These are phyloP conservation scores for Aquatica leii DNA, from an alignment of 2,888 invertebrate genomes.

Conservation along the genomic window DNA sequence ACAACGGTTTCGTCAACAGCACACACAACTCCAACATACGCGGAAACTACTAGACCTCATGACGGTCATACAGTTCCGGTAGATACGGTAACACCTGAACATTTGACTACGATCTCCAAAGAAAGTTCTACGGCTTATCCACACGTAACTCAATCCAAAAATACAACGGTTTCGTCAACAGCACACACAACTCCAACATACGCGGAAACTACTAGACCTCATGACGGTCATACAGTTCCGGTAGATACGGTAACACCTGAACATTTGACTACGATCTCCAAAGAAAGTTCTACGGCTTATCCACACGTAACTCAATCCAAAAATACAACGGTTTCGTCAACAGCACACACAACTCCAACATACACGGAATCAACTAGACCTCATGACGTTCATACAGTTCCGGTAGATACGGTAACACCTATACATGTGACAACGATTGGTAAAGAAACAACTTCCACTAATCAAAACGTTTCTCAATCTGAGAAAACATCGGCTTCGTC, in stretches of 20 bases:
- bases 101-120: background rate
- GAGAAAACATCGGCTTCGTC: background rate
- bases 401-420: constrained; percentile 1
- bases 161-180: no score
- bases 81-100: background rate
- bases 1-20: no score
- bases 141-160: no score
- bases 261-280: no score
- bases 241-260: background rate
- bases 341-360: background rate
- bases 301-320: no score
- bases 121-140: no score
- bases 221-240: background rate
- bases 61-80: constrained; percentile 10
- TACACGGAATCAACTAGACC: background rate
- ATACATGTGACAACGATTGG: background rate
- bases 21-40: background rate
- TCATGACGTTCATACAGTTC: background rate
- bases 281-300: background rate
- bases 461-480: no score
- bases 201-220: background rate
- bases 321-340: no score
- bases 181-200: background rate
- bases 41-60: background rate
- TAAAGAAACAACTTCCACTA: background rate